phyloP scores from a whole-genome alignment of 1,140 invertebrate genomes.

The Aphidius ervi region DNA sequence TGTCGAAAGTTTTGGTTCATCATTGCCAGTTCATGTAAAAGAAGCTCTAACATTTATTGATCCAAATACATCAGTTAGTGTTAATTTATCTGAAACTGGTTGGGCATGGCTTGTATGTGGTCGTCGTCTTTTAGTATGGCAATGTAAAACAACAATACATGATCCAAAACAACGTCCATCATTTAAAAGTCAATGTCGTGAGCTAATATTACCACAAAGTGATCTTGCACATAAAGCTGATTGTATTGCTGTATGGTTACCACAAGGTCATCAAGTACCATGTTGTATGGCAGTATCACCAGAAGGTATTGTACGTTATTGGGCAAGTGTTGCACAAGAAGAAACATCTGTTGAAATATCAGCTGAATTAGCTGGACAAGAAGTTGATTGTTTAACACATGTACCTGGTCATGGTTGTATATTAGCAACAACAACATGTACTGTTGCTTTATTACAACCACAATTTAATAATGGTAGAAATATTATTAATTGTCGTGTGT shows the following conservation, averaged over 20 bases:
- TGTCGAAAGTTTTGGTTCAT: constrained; percentile 71
- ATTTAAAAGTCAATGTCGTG: constrained; percentile 64
- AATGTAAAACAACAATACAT: constrained; percentile 59
- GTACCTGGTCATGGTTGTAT: constrained; percentile 72
- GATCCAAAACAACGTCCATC: constrained; percentile 45
- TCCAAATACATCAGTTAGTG: constrained; percentile 57
- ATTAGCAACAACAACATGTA: constrained; percentile 87
- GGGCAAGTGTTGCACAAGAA: constrained; percentile 86
- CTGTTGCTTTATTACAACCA: constrained; percentile 73
- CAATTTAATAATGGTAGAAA: constrained; percentile 60
- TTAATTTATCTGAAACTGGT: constrained; percentile 61
- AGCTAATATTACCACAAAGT: constrained; percentile 83
- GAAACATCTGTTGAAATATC: constrained; percentile 78
- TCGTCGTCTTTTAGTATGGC: constrained; percentile 82
- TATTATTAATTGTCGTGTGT: constrained; percentile 63
- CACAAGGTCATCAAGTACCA: constrained; percentile 67
- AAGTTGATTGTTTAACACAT: constrained; percentile 75
- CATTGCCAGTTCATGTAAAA: constrained; percentile 80
- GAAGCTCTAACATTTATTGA: constrained; percentile 81
- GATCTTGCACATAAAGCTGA: constrained; percentile 89
- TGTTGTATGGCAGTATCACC: constrained; percentile 90
- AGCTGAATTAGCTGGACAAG: constrained; percentile 73
- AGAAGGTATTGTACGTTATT: constrained; percentile 86
- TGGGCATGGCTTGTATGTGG: constrained; percentile 88
- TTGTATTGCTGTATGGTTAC: constrained; percentile 75